Evolutionary conservation across 2,113 vertebrate species (phyloP).

Genomic region (Chloropsis cyanopogon): DNA sequence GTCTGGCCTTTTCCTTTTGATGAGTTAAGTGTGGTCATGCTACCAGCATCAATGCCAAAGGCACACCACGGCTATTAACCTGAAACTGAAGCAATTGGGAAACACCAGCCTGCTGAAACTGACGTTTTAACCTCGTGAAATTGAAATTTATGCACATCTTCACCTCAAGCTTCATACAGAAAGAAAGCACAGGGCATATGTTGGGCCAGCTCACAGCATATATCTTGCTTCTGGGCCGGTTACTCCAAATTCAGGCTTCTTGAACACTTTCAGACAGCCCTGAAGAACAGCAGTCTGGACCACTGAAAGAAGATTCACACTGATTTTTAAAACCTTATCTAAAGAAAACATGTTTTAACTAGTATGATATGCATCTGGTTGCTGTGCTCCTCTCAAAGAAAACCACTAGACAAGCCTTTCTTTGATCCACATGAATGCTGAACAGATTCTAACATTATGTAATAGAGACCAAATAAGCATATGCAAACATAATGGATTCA

Average conservation of each 20-base stretch:
- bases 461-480: slow-evolving; percentile 14
- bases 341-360: neutral
- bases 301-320: neutral
- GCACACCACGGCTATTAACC: neutral
- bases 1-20: neutral
- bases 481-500: slow-evolving; percentile 22
- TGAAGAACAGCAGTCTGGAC: neutral
- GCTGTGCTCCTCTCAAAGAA: neutral
- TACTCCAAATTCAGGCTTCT: neutral
- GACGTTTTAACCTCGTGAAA: neutral
- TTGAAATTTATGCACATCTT: neutral
- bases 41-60: neutral
- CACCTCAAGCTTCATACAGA: neutral
- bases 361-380: neutral
- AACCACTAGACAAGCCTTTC: slow-evolving; percentile 9
- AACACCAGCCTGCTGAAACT: neutral
- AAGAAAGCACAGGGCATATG: fast-evolving
- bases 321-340: neutral
- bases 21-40: neutral
- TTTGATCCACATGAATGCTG: slow-evolving; percentile 8
- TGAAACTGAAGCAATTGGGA: neutral
- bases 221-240: neutral
- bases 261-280: neutral
- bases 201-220: neutral
- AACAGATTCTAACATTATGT: slow-evolving; percentile 28